phyloP scores from a whole-genome alignment of 2,113 vertebrate species.

The Barbus barbus region DNA sequence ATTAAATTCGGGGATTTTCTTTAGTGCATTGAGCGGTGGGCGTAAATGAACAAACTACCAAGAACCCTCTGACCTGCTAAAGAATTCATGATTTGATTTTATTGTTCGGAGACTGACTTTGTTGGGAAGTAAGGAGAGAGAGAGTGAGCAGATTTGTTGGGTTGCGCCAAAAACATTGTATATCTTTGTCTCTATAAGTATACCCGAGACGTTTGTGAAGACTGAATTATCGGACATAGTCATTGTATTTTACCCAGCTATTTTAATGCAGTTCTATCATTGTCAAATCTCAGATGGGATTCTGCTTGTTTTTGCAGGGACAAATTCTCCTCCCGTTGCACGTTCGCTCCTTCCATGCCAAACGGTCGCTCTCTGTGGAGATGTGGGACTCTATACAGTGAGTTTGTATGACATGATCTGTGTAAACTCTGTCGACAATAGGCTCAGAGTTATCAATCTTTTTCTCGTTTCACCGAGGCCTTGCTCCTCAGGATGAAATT shows the following conservation, averaged over 20 bases:
- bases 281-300: constrained; percentile 46
- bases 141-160: constrained; percentile 30
- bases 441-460: constrained; percentile 12
- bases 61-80: constrained; percentile 39
- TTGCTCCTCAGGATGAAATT: not conserved
- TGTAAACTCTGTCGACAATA: constrained; percentile 15
- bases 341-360: too few species aligned
- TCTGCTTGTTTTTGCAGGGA: too few species aligned
- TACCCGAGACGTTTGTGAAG: constrained; percentile 20
- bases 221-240: constrained; percentile 40
- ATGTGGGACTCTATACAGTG: constrained; percentile 6
- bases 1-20: constrained; percentile 43
- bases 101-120: constrained; percentile 17
- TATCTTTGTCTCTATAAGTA: constrained; percentile 34
- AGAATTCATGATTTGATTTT: constrained; percentile 32
- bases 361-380: too few species aligned
- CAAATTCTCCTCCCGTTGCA: too few species aligned
- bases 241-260: constrained; percentile 34
- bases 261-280: constrained; percentile 46
- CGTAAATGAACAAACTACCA: constrained; percentile 40
- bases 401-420: constrained; percentile 32
- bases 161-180: constrained; percentile 42
- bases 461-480: not conserved
- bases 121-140: not conserved
- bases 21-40: constrained; percentile 29